phyloP scores from a whole-genome alignment of 1,140 invertebrate genomes.

The Macrobrachium rosenbergii region DNA sequence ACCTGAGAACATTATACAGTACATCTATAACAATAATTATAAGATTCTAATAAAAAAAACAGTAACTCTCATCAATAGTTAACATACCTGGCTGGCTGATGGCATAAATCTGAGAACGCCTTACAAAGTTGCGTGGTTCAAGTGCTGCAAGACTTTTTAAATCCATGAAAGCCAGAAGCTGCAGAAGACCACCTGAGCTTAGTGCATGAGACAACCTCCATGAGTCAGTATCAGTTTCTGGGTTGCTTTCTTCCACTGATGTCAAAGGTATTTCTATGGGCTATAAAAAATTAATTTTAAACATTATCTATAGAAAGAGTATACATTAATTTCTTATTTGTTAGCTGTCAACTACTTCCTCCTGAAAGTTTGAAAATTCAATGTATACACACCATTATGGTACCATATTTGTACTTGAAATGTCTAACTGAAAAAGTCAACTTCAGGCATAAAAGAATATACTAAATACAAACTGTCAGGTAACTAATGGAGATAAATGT shows the following conservation, averaged over 20 bases:
- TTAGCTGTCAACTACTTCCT: neutral
- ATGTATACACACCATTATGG: too few relatives aligned
- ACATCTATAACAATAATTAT: neutral
- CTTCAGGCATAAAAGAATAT: too few relatives aligned
- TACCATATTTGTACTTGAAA: too few relatives aligned
- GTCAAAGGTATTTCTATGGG: conserved; percentile 43
- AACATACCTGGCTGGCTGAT: conserved; percentile 54
- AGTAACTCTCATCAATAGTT: neutral
- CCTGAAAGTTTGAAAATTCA: too few relatives aligned
- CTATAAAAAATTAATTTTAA: conserved; percentile 12
- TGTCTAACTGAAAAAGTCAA: too few relatives aligned
- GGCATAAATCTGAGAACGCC: conserved; percentile 48
- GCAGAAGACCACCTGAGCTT: conserved; percentile 38
- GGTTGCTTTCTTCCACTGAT: conserved; percentile 23
- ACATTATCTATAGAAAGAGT: neutral
- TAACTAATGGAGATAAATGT: too few relatives aligned
- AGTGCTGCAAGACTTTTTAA: conserved; percentile 38
- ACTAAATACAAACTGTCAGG: too few relatives aligned
- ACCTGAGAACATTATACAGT: too few relatives aligned
- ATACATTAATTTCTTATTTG: neutral
- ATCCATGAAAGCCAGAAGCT: conserved; percentile 50
- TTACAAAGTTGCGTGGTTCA: conserved; percentile 33
- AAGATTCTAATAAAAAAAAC: neutral
- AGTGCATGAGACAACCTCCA: conserved; percentile 50
- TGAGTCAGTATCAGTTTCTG: conserved; percentile 18